Conservation (phyloP, 2,888 invertebrate species). For the Callinectes sapidus region DNA sequence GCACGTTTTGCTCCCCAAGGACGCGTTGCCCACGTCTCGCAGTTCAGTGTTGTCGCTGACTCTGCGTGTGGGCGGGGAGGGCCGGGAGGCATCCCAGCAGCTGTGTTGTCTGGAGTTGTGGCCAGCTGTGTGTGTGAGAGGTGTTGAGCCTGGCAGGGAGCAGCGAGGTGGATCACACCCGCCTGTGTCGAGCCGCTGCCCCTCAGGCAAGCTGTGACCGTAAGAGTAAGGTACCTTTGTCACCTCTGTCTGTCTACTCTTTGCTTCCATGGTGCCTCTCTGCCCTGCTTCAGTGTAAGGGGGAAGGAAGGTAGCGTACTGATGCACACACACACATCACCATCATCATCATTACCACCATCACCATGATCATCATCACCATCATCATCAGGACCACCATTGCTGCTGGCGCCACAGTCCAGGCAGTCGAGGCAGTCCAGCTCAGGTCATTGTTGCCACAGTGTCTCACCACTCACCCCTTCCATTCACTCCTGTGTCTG, state of each 20-base stretch:
- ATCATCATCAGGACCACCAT: not conserved
- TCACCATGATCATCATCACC: no score
- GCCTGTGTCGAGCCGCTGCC: not conserved
- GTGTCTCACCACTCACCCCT: not conserved
- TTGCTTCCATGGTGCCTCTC: not conserved
- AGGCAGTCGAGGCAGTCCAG: conserved; percentile 6
- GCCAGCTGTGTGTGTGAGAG: not conserved
- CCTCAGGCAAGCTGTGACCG: not conserved
- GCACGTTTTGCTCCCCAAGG: not conserved
- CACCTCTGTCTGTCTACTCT: not conserved
- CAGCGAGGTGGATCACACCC: not conserved
- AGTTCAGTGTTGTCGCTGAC: not conserved
- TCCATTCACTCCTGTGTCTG: not conserved
- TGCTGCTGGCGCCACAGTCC: not conserved
- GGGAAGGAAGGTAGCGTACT: not conserved
- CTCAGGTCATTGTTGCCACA: not conserved
- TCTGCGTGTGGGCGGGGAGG: not conserved
- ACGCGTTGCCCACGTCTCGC: not conserved
- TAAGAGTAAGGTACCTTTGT: not conserved
- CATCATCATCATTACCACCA: no score
- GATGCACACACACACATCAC: no score
- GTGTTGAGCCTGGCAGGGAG: not conserved
- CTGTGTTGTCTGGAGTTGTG: not conserved
- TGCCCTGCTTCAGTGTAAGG: not conserved
- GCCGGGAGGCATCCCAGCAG: not conserved